Conservation (phyloP, 2,797 vertebrate species). For the Cirrhinus molitorella region DNA sequence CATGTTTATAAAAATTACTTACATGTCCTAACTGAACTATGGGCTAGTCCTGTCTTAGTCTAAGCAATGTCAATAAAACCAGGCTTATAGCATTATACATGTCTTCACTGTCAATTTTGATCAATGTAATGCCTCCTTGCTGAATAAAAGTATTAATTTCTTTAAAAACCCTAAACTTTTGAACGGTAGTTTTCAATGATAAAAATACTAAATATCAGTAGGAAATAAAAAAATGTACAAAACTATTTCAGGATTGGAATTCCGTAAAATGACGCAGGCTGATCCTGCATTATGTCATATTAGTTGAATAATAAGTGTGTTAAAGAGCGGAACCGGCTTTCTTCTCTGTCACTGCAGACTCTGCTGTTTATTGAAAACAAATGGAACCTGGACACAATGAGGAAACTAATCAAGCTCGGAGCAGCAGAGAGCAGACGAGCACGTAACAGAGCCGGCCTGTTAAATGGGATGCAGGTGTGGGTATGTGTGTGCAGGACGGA, state of each 20-base stretch:
- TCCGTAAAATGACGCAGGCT: not conserved
- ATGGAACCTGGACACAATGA: conserved; percentile 55
- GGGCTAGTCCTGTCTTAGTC: too few relatives aligned
- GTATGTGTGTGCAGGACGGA: conserved; percentile 31
- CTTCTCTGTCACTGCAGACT: conserved; percentile 13
- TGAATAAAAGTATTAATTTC: not conserved
- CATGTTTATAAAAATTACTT: too few relatives aligned
- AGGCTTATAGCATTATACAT: too few relatives aligned
- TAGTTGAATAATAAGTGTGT: conserved; percentile 11
- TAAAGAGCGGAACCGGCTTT: not conserved
- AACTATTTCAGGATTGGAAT: not conserved
- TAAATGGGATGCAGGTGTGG: conserved; percentile 63
- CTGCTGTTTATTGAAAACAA: conserved; percentile 57
- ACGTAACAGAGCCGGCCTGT: conserved; percentile 36
- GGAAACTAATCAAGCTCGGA: conserved; percentile 61
- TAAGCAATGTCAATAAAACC: too few relatives aligned
- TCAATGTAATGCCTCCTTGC: not conserved
- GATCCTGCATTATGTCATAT: conserved; percentile 19
- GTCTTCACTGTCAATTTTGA: not conserved
- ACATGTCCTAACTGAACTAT: too few relatives aligned
- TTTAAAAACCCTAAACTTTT: not conserved
- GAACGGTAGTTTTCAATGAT: not conserved
- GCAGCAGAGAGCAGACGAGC: conserved; percentile 29
- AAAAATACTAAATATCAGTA: not conserved
- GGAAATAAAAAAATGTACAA: not conserved